Evolutionary conservation across 1,140 invertebrate species (phyloP), one percentile per base, ranked within the genome.

Genomic region (Drosophila bipectinata): DNA sequence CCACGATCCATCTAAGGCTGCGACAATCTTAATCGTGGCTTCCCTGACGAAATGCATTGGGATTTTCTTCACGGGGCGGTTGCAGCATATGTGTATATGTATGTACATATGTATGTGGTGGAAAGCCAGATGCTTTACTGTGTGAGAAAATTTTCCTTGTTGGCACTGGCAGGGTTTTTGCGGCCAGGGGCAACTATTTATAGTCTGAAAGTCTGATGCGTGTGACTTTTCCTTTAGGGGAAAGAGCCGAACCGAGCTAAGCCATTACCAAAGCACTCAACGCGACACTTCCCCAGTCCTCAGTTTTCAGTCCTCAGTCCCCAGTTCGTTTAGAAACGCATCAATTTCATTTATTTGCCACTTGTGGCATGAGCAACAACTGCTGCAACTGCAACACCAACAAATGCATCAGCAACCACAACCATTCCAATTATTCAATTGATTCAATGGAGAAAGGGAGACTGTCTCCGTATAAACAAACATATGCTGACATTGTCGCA

Each of bases 261-360:
- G 48, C 48, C 62, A 41, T 26, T 53, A 48, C n/a, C 7, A 14
- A 32, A 15, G 71, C 53, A 73, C 34, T 44, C 59, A 39, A 37
- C 37, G 66, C 64, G 44, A 61, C 57, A 75, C 59, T 52, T 47
- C 56, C 71, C 44, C 60, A 49, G 47, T 18, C 51, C 45, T 21
- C 21, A 49, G 47, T 18, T 44, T 39, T 21, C 21, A 3, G 21
- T 2, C 21, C 21, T 21, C 21, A 21, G 21, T 47, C 56, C 71
- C 44, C 60, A 49, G 47, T 18, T 44, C 45, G 56, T 63, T 76
- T 63, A 69, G 73, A 71, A 88, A 63, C 68, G 83, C 83, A 88
- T 88, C 83, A 82, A 88, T 88, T 88, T 77, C 83, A 88, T 88
- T 88, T 88, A 88, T 88, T 77, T 88, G 83, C 83, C 83, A 88